Percentiles rank a stretch among this genome's conserved stretches.
These are phyloP conservation scores for Sphaerophoria taeniata DNA, from an alignment of 2,888 invertebrate genomes.

Conservation along the genomic window DNA sequence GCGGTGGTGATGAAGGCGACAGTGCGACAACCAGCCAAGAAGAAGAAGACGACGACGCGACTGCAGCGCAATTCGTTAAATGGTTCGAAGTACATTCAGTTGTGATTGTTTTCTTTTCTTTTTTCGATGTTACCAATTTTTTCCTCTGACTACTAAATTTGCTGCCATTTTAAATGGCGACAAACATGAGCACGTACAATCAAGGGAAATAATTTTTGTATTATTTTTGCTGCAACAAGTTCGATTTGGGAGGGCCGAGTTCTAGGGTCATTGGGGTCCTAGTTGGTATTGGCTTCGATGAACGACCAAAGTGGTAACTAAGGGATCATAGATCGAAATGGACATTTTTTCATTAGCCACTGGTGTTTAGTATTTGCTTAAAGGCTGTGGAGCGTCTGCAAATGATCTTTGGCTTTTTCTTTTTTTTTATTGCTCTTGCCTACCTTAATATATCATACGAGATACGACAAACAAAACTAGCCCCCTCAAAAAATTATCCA, in stretches of 20 bases:
- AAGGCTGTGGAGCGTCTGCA: neutral
- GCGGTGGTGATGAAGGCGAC: conserved; percentile 1
- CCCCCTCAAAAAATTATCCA: no score
- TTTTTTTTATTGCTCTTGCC: no score
- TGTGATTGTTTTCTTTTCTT: neutral
- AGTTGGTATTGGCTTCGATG: conserved; percentile 27
- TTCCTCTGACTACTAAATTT: conserved; percentile 21
- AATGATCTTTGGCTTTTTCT: no score
- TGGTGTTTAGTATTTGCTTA: conserved; percentile 50
- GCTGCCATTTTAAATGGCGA: conserved; percentile 71
- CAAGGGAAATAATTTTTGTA: conserved; percentile 49
- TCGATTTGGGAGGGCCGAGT: conserved; percentile 68
- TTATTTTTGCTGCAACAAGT: conserved; percentile 21
- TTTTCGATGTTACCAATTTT: conserved; percentile 40
- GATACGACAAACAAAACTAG: no score
- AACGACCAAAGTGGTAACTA: conserved; percentile 9
- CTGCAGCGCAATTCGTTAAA: conserved; percentile 70
- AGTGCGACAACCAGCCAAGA: neutral
- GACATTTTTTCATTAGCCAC: conserved; percentile 57
- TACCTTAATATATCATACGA: no score
- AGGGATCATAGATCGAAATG: conserved; percentile 67
- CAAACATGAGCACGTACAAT: conserved; percentile 73
- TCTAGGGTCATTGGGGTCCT: conserved; percentile 53
- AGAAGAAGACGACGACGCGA: neutral
- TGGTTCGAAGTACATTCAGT: conserved; percentile 66